phyloP scores from a whole-genome alignment of 2,888 invertebrate genomes.

The Saturnia japonica region DNA sequence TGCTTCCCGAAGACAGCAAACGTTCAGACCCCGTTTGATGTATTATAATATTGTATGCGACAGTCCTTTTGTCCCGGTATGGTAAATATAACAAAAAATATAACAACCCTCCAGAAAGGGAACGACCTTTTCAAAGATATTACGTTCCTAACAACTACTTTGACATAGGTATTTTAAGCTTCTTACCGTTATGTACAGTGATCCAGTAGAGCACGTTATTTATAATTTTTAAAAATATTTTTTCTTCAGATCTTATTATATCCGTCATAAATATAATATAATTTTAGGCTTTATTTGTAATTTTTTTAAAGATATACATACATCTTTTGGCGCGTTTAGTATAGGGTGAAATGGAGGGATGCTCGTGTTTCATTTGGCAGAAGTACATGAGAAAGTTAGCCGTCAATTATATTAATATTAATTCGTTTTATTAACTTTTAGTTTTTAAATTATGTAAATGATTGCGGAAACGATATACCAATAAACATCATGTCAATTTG shows the following conservation, averaged over 20 bases:
- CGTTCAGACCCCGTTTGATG: slow-evolving; percentile 16
- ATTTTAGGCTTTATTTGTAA: not conserved
- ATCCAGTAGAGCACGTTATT: slow-evolving; percentile 1
- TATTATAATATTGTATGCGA: slow-evolving; percentile 13
- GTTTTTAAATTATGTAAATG: too few species aligned
- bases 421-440: too few species aligned
- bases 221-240: not conserved
- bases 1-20: not conserved
- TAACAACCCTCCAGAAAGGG: slow-evolving; percentile 23
- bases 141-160: slow-evolving; percentile 33
- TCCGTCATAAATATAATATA: not conserved
- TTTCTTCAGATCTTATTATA: not conserved
- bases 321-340: too few species aligned
- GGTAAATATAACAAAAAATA: slow-evolving; percentile 23
- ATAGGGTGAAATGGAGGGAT: too few species aligned
- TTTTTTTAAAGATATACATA: too few species aligned
- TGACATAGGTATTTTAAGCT: slow-evolving; percentile 35
- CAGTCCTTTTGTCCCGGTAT: slow-evolving; percentile 16
- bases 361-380: too few species aligned
- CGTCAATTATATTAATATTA: too few species aligned
- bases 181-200: not conserved
- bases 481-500: too few species aligned
- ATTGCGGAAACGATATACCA: too few species aligned
- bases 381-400: too few species aligned
- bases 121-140: slow-evolving; percentile 37